Evolutionary conservation across 2,797 vertebrate species (phyloP).

Genomic region (Kryptopterus vitreolus): DNA sequence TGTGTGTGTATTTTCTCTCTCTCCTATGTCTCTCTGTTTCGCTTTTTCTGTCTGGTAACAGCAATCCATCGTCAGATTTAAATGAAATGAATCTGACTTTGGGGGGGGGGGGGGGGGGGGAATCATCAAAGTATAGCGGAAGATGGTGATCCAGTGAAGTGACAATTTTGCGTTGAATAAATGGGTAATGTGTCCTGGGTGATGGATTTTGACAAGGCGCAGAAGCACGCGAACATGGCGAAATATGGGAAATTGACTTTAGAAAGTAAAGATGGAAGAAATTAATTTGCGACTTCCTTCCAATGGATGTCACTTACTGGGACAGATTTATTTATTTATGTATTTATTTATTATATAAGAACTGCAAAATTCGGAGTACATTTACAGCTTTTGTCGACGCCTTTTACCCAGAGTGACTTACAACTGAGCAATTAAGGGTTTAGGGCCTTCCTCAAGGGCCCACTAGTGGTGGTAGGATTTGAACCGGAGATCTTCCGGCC

Average conservation of each 20-base stretch:
- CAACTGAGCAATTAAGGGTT: no score
- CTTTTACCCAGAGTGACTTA: no score
- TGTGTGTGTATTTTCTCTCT: no score
- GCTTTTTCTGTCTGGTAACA: slow-evolving; percentile 46
- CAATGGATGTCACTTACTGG: background rate
- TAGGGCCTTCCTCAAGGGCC: no score
- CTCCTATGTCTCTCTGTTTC: slow-evolving; percentile 19
- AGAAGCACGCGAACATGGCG: slow-evolving; percentile 25
- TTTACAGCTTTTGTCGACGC: no score
- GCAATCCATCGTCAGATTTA: slow-evolving; percentile 54
- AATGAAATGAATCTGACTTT: slow-evolving; percentile 56
- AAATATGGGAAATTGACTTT: slow-evolving; percentile 27
- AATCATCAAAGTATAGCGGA: slow-evolving; percentile 54
- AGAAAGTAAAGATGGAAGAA: background rate
- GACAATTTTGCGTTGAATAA: slow-evolving; percentile 57
- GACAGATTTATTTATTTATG: background rate
- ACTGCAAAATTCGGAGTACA: background rate
- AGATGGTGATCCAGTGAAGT: slow-evolving; percentile 56
- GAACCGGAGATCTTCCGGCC: no score
- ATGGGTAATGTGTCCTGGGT: slow-evolving; percentile 24
- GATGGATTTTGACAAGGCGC: slow-evolving; percentile 36
- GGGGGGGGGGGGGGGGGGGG: slow-evolving; percentile 36
- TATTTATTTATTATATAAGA: no score
- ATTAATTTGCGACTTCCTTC: slow-evolving; percentile 22
- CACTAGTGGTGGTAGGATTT: no score